Evolutionary conservation across 64 coral and sea anemone genomes (phyloP).

Genomic region (Dendrophyllia cribrosa): DNA sequence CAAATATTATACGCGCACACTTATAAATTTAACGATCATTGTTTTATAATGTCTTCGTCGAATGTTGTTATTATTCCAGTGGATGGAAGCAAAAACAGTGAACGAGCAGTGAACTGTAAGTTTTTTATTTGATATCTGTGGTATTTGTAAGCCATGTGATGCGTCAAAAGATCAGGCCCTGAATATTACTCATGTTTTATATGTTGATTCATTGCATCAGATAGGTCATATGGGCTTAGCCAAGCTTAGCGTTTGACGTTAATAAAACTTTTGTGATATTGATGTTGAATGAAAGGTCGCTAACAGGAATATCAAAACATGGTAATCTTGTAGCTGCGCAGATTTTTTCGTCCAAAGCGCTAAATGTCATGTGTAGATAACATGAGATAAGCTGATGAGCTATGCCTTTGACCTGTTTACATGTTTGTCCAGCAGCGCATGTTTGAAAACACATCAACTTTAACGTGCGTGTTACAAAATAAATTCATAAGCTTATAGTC

Average conservation of each 20-base stretch:
- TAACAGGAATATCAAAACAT: neutral
- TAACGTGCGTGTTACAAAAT: too few relatives aligned
- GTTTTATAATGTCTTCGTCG: neutral
- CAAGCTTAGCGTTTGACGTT: neutral
- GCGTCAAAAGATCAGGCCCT: neutral
- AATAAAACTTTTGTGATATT: neutral
- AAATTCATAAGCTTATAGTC: too few relatives aligned
- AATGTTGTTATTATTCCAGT: conserved; percentile 71
- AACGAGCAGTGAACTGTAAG: conserved; percentile 75
- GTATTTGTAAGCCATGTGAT: too few relatives aligned
- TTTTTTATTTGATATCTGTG: neutral
- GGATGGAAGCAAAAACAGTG: conserved; percentile 82
- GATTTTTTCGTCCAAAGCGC: too few relatives aligned
- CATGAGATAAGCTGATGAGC: too few relatives aligned
- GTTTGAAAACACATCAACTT: too few relatives aligned
- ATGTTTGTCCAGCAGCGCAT: too few relatives aligned
- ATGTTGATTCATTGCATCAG: neutral
- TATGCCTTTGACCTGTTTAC: too few relatives aligned
- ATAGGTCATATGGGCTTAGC: neutral
- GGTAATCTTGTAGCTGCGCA: neutral
- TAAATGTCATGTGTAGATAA: too few relatives aligned
- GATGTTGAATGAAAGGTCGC: neutral
- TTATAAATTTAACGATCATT: neutral
- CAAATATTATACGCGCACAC: neutral
- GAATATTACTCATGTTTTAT: too few relatives aligned